Percentiles rank a stretch among this genome's conserved stretches.
Conservation (phyloP, 2,888 invertebrate genomes). For the Cheilosia impressa region DNA sequence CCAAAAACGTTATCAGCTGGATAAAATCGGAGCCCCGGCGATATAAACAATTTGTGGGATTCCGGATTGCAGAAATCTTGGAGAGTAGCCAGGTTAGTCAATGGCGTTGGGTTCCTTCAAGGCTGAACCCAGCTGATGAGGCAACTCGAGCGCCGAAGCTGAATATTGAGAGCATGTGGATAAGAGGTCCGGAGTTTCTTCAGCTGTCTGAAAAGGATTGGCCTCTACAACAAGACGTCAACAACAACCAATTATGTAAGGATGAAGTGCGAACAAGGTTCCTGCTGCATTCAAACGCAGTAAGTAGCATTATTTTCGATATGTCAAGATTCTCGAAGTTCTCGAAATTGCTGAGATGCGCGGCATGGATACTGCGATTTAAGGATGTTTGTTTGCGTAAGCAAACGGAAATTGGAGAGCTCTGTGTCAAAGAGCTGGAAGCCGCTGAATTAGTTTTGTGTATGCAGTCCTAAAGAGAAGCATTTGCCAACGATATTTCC, state of each 20-base stretch:
- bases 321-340: constrained; percentile 18
- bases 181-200: constrained; percentile 59
- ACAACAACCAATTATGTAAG: not conserved
- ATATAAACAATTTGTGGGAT: constrained; percentile 66
- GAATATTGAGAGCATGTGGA: constrained; percentile 28
- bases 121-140: constrained; percentile 62
- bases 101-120: constrained; percentile 61
- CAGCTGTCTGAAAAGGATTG: constrained; percentile 15
- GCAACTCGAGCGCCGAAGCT: constrained; percentile 50
- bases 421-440: constrained; percentile 19
- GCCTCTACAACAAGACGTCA: not conserved
- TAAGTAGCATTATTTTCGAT: constrained; percentile 30
- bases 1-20: constrained; percentile 60
- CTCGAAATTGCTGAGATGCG: constrained; percentile 19
- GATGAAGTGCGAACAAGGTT: constrained; percentile 21
- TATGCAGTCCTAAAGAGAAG: constrained; percentile 5
- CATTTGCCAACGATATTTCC: constrained; percentile 14
- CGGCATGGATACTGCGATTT: constrained; percentile 44
- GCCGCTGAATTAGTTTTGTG: constrained; percentile 34
- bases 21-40: constrained; percentile 74
- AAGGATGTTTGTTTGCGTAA: constrained; percentile 15
- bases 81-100: constrained; percentile 47
- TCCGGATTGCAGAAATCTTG: constrained; percentile 61
- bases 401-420: constrained; percentile 5
- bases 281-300: constrained; percentile 14